Conservation (phyloP, 2,113 vertebrate species). For the Dasyurus viverrinus region DNA sequence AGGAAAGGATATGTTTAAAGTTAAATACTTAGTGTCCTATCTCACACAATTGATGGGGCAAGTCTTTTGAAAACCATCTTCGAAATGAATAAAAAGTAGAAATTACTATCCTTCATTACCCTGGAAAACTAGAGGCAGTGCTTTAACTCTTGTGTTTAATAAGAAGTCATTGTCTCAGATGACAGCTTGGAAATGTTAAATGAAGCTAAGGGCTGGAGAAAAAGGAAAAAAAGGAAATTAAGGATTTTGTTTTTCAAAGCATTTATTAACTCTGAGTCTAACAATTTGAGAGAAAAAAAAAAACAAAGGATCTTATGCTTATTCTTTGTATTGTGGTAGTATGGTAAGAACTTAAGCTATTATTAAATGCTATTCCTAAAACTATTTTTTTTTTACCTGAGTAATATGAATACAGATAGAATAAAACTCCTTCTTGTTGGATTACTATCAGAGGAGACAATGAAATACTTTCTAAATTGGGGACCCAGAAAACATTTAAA, state of each 20-base stretch:
- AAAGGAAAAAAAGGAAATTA: background rate
- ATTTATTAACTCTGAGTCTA: background rate
- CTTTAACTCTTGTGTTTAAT: background rate
- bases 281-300: constrained; percentile 14
- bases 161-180: background rate
- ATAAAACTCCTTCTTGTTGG: background rate
- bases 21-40: background rate
- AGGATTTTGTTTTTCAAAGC: background rate
- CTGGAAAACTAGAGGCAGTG: background rate
- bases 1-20: background rate
- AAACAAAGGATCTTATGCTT: background rate
- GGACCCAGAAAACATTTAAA: background rate
- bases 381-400: background rate
- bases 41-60: background rate
- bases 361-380: background rate
- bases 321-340: background rate
- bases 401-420: background rate
- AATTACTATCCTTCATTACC: rapidly evolving
- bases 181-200: background rate
- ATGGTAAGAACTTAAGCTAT: background rate
- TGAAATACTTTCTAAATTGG: background rate
- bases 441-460: background rate
- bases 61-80: background rate
- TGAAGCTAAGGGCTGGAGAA: background rate
- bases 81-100: background rate